Percentiles rank a stretch among this genome's conserved stretches.
Conservation (phyloP, 2,113 vertebrate species). For the Austrofundulus limnaeus region DNA sequence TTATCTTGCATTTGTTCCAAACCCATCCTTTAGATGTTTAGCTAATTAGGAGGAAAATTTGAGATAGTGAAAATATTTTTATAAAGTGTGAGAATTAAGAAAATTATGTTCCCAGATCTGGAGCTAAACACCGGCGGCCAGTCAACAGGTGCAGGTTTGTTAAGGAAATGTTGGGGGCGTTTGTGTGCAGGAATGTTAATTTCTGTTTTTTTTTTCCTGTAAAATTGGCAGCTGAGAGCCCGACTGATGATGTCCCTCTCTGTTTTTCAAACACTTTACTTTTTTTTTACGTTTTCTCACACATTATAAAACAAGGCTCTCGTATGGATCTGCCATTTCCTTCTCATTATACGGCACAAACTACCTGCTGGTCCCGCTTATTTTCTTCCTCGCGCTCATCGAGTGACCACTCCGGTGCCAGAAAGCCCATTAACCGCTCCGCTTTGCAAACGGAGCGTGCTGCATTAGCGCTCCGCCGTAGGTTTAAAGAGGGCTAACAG, state of each 20-base stretch:
- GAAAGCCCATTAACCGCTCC: constrained; percentile 82
- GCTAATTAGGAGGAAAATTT: neutral
- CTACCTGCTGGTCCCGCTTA: neutral
- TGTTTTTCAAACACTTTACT: constrained; percentile 12
- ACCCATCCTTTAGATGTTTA: too few relatives aligned
- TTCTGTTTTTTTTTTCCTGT: constrained; percentile 23
- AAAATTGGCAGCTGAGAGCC: constrained; percentile 42
- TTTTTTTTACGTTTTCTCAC: constrained; percentile 2
- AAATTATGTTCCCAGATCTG: neutral
- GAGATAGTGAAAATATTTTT: neutral
- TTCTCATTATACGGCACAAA: constrained; percentile 20
- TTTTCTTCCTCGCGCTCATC: neutral
- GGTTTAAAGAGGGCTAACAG: constrained; percentile 86
- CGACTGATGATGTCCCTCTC: constrained; percentile 34
- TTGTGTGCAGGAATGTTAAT: constrained; percentile 53
- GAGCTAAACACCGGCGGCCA: constrained; percentile 19
- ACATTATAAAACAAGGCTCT: constrained; percentile 33
- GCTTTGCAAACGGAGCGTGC: constrained; percentile 79
- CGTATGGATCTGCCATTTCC: constrained; percentile 22
- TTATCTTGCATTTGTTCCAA: too few relatives aligned
- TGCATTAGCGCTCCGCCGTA: constrained; percentile 83
- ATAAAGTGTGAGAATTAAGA: neutral
- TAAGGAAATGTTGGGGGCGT: constrained; percentile 33
- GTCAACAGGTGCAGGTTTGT: constrained; percentile 57
- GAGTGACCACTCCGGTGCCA: constrained; percentile 65